A percentile compares a stretch with the other conserved stretches of the same genome.
Conservation (phyloP, 2,888 invertebrate species). For the Ceraclea dissimilis region DNA sequence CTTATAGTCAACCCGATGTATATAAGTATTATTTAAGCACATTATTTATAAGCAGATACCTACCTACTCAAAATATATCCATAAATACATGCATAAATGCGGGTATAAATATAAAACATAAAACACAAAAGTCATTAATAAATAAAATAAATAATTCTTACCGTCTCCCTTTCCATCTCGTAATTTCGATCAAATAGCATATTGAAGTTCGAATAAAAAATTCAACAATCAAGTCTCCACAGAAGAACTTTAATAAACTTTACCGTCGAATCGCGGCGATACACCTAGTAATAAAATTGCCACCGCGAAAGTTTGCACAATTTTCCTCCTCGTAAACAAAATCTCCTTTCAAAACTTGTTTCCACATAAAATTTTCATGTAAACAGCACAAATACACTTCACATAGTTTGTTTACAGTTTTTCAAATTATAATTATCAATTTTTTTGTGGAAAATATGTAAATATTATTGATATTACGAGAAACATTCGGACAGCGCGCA, state of each 20-base stretch:
- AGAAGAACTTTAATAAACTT: background rate
- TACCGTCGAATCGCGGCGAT: background rate
- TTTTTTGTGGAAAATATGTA: background rate
- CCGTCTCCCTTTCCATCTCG: constrained; percentile 24
- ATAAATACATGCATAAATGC: too few relatives aligned
- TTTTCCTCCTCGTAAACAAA: too few relatives aligned
- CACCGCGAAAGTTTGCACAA: background rate
- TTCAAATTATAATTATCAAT: background rate
- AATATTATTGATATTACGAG: background rate
- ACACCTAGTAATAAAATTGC: background rate
- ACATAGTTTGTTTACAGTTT: constrained; percentile 2
- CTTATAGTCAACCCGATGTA: too few relatives aligned
- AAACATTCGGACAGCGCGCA: constrained; percentile 3
- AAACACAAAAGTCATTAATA: background rate
- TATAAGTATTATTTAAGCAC: too few relatives aligned
- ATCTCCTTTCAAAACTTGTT: background rate
- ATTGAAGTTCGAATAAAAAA: background rate
- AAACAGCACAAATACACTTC: background rate
- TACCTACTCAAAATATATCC: too few relatives aligned
- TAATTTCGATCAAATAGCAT: constrained; percentile 14
- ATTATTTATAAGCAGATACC: too few relatives aligned
- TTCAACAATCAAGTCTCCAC: background rate
- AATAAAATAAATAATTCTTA: constrained; percentile 10
- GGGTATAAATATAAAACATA: background rate
- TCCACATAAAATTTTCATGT: background rate